Conservation (phyloP, 1,140 invertebrate species). For the Ceratoteleas bidentatus region DNA sequence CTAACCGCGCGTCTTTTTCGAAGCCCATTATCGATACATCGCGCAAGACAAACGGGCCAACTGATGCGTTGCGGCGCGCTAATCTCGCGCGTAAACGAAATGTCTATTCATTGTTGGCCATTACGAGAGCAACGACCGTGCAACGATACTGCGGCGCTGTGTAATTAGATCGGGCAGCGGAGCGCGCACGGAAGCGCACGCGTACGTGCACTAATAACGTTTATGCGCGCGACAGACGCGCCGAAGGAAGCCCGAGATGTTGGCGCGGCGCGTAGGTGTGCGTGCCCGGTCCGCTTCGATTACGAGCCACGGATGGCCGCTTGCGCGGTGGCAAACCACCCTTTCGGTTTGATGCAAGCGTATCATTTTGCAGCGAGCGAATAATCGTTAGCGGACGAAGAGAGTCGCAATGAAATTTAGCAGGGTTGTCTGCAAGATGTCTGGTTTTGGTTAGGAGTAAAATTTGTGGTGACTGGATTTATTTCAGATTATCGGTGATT, state of each 20-base stretch:
- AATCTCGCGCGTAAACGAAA: slow-evolving; percentile 52
- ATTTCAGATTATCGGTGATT: too few species aligned
- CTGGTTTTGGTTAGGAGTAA: too few species aligned
- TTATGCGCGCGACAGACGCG: slow-evolving; percentile 49
- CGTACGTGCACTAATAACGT: slow-evolving; percentile 57
- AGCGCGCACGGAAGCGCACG: slow-evolving; percentile 62
- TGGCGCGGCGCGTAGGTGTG: slow-evolving; percentile 40
- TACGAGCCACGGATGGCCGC: slow-evolving; percentile 54
- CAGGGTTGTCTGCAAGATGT: too few species aligned
- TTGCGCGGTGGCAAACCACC: slow-evolving; percentile 54
- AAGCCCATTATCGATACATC: too few species aligned
- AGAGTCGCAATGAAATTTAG: not conserved
- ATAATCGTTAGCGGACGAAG: slow-evolving; percentile 33
- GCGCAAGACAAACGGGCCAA: not conserved
- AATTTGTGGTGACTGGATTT: too few species aligned
- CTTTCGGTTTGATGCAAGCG: slow-evolving; percentile 48
- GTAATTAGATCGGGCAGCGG: slow-evolving; percentile 65
- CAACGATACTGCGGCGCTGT: slow-evolving; percentile 52
- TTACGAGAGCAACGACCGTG: slow-evolving; percentile 66
- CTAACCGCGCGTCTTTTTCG: too few species aligned
- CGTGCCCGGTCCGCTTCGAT: slow-evolving; percentile 55
- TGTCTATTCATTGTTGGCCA: slow-evolving; percentile 57
- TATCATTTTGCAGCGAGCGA: slow-evolving; percentile 38
- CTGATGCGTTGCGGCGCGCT: slow-evolving; percentile 25
- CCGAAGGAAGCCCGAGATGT: slow-evolving; percentile 59